Evolutionary conservation across 2,888 invertebrate genomes (phyloP).

Genomic region (Torymus tubicola): DNA sequence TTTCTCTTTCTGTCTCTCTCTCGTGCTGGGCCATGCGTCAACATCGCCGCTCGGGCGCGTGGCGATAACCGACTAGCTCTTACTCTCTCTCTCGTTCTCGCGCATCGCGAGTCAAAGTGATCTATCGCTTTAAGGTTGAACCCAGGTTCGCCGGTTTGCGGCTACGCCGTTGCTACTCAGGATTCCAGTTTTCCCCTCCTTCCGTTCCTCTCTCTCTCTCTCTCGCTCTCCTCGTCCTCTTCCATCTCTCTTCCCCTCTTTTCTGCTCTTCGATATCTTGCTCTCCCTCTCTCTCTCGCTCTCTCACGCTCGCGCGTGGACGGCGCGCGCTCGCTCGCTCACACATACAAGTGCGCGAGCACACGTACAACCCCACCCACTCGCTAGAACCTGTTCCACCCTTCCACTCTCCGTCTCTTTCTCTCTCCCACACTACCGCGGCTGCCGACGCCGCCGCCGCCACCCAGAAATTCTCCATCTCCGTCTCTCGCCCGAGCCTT

Average conservation of each 20-base stretch:
- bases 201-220: slow-evolving; percentile 39
- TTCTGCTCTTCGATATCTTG: background rate
- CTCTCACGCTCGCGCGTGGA: background rate
- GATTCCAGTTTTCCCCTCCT: slow-evolving; percentile 74
- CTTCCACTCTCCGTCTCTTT: slow-evolving; percentile 60
- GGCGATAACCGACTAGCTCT: background rate
- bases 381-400: slow-evolving; percentile 71
- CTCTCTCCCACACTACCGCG: slow-evolving; percentile 18
- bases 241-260: background rate
- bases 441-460: slow-evolving; percentile 8
- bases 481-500: slow-evolving; percentile 49
- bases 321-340: slow-evolving; percentile 20
- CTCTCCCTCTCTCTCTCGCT: background rate
- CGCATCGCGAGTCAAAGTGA: slow-evolving; percentile 65
- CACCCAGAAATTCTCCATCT: slow-evolving; percentile 56
- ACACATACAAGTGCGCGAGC: background rate
- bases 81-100: background rate
- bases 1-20: too few relatives aligned
- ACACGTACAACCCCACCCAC: slow-evolving; percentile 54
- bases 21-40: background rate
- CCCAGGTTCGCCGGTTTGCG: slow-evolving; percentile 74
- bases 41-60: background rate
- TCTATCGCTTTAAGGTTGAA: slow-evolving; percentile 75
- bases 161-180: slow-evolving; percentile 76
- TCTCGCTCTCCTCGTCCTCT: background rate